A percentile compares a stretch with the other conserved stretches of the same genome.
phyloP scores from a whole-genome alignment of 2,797 vertebrate species.

The Cottoperca gobio region DNA sequence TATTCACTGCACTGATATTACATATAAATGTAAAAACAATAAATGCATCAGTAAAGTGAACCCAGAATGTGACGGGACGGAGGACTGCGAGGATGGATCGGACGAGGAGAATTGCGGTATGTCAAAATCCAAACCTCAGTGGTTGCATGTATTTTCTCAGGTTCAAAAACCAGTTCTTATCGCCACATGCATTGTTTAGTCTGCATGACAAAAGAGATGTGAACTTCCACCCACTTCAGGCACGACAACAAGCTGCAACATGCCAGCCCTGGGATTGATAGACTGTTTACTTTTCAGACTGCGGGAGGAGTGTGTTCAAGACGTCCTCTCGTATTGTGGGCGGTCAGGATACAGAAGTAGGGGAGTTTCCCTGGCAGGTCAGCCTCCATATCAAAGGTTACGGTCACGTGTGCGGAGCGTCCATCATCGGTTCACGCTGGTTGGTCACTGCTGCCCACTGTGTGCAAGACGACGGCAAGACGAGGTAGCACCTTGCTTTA shows the following conservation, averaged over 20 bases:
- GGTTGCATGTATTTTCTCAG: not conserved
- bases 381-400: slow-evolving; percentile 87
- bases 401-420: slow-evolving; percentile 92
- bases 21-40: slow-evolving; percentile 86
- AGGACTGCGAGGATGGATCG: slow-evolving; percentile 90
- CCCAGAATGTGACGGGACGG: slow-evolving; percentile 89
- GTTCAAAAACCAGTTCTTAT: not conserved
- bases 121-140: slow-evolving; percentile 11
- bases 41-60: slow-evolving; percentile 90
- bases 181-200: not conserved
- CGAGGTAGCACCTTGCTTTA: slow-evolving; percentile 76
- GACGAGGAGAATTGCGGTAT: slow-evolving; percentile 91
- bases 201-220: slow-evolving; percentile 12
- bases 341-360: slow-evolving; percentile 85
- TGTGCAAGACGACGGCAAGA: slow-evolving; percentile 80
- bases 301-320: slow-evolving; percentile 85
- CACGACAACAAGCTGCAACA: slow-evolving; percentile 11
- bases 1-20: slow-evolving; percentile 78
- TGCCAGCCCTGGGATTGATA: not conserved
- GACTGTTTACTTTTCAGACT: slow-evolving; percentile 79
- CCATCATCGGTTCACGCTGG: slow-evolving; percentile 88
- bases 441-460: slow-evolving; percentile 96
- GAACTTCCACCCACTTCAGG: not conserved
- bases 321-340: slow-evolving; percentile 92
- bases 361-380: slow-evolving; percentile 97